These are phyloP conservation scores for Drosophila repleta DNA, from an alignment of 1,140 invertebrate genomes.

Conservation along the genomic window DNA sequence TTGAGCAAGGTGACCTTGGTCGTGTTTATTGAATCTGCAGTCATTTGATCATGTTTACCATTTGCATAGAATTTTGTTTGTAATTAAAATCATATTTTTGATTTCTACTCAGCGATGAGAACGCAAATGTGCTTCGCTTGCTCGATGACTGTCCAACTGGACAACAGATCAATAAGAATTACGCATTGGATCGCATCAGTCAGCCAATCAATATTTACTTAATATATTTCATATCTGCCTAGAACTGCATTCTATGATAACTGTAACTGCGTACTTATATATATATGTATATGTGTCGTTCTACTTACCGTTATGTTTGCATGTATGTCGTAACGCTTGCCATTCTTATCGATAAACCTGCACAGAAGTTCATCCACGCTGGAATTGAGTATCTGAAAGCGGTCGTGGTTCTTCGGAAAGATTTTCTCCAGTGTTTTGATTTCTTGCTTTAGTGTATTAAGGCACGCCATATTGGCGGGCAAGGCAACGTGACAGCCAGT, in stretches of 20 bases:
- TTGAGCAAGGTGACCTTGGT: not conserved
- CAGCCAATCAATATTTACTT: not conserved
- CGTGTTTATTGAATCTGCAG: not conserved
- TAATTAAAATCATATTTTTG: not conserved
- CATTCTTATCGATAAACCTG: conserved; percentile 97
- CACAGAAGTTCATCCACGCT: conserved; percentile 99
- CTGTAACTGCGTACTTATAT: conserved; percentile 8
- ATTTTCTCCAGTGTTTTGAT: conserved; percentile 97
- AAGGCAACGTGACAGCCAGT: conserved; percentile 57
- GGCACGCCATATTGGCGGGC: conserved; percentile 93
- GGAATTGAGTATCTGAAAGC: conserved; percentile 98
- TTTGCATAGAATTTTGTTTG: not conserved
- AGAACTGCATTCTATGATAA: conserved; percentile 11
- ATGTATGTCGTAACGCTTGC: conserved; percentile 97
- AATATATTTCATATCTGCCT: not conserved
- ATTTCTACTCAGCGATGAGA: too few species aligned
- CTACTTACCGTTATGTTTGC: conserved; percentile 98
- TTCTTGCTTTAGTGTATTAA: conserved; percentile 98
- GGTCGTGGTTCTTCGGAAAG: conserved; percentile 97
- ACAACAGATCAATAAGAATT: not conserved
- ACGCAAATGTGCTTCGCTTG: too few species aligned
- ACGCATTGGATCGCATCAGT: too few species aligned
- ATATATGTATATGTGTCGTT: conserved; percentile 45
- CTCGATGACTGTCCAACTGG: too few species aligned
- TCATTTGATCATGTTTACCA: conserved; percentile 7